These are phyloP conservation scores for Datnioides undecimradiatus DNA, from an alignment of 2,113 vertebrate species.

Conservation along the genomic window DNA sequence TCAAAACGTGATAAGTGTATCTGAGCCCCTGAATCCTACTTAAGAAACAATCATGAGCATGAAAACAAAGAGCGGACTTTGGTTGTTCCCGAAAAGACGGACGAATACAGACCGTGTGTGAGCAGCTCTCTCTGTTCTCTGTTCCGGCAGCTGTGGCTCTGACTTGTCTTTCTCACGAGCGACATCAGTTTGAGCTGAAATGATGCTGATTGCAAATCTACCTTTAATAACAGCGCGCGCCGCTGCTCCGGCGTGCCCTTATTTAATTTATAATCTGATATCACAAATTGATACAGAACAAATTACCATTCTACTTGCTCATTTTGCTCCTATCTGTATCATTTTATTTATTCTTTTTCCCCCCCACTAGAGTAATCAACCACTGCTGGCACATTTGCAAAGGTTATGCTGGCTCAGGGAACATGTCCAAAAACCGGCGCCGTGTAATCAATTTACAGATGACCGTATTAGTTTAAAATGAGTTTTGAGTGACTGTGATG, in stretches of 20 bases:
- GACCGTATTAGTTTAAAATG: slow-evolving; percentile 57
- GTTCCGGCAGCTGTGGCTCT: background rate
- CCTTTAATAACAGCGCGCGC: slow-evolving; percentile 6
- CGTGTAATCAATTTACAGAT: slow-evolving; percentile 62
- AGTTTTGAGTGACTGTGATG: slow-evolving; percentile 55
- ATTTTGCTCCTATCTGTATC: slow-evolving; percentile 37
- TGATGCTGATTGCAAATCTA: slow-evolving; percentile 8
- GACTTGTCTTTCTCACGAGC: background rate
- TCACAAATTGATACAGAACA: slow-evolving; percentile 35
- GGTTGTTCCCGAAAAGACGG: background rate
- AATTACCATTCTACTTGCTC: slow-evolving; percentile 25
- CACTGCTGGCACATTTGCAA: slow-evolving; percentile 42
- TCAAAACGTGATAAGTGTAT: background rate
- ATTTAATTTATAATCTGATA: slow-evolving; percentile 49
- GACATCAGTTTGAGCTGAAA: slow-evolving; percentile 30
- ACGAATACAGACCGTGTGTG: background rate
- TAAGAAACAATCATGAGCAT: background rate
- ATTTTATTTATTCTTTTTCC: slow-evolving; percentile 59
- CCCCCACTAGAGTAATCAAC: slow-evolving; percentile 41
- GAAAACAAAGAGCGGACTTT: background rate
- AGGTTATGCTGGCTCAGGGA: slow-evolving; percentile 41
- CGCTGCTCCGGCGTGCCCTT: background rate
- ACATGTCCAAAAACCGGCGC: slow-evolving; percentile 44
- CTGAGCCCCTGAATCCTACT: background rate
- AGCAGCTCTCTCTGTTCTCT: background rate